These are phyloP conservation scores for Onychostoma macrolepis DNA, from an alignment of 2,113 vertebrate genomes.

Conservation along the genomic window DNA sequence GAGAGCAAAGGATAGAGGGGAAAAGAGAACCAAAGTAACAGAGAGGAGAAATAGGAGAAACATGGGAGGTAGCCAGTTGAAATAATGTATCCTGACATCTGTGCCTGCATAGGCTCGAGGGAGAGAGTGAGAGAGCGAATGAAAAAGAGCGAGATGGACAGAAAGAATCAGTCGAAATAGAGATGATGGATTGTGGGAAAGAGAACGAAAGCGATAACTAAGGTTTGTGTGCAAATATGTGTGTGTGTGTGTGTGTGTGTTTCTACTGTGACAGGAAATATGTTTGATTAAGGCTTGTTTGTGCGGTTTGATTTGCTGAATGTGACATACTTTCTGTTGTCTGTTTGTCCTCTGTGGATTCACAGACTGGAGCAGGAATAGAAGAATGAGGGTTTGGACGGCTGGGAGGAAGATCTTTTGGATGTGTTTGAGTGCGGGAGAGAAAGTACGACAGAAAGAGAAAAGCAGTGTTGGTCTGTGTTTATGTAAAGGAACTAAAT, in stretches of 20 bases:
- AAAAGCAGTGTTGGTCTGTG: constrained; percentile 4
- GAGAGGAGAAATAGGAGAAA: constrained; percentile 43
- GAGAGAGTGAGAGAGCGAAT: constrained; percentile 49
- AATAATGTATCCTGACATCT: constrained; percentile 78
- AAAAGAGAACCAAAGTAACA: constrained; percentile 40
- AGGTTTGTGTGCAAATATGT: constrained; percentile 44
- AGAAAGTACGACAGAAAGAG: constrained; percentile 29
- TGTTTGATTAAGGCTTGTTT: constrained; percentile 47
- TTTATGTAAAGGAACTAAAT: constrained; percentile 39
- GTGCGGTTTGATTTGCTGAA: constrained; percentile 47
- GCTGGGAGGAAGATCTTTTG: constrained; percentile 47
- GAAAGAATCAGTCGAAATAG: constrained; percentile 21
- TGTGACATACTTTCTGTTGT: constrained; percentile 60
- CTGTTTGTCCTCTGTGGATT: constrained; percentile 61
- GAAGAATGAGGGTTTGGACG: constrained; percentile 48
- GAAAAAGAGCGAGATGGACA: constrained; percentile 11
- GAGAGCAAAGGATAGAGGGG: not conserved
- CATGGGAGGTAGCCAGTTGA: constrained; percentile 68
- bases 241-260: constrained; percentile 52
- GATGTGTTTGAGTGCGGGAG: constrained; percentile 36
- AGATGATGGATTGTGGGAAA: constrained; percentile 68
- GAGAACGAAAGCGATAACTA: constrained; percentile 59
- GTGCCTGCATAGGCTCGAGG: constrained; percentile 72
- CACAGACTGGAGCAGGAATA: constrained; percentile 50
- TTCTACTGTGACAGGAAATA: constrained; percentile 53